Base-by-base conservation (phyloP, 2,113 vertebrate genomes). In the Lanius collurio region DNA sequence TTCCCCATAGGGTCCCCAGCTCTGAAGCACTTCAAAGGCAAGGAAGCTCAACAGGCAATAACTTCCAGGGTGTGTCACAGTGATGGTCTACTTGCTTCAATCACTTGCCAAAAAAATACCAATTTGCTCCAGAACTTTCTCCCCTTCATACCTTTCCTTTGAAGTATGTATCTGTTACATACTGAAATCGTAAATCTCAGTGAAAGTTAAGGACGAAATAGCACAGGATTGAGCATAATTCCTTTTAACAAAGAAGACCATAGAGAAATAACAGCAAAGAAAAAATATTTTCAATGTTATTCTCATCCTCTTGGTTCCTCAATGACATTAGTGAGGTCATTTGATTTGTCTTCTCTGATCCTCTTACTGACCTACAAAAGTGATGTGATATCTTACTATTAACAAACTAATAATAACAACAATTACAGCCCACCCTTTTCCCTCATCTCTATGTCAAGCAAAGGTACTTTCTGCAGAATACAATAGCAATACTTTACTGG, bases 351-450 rank as follows among this genome's bases (percentile, higher is more conserved):
- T 55, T 65, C 33, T 63, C 30, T 44, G 56, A 70, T 82, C 70
- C 28, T 57, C 19, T 46, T 39, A 42, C 27, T 76, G 52, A 57
- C 16, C 52, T 68, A 39, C 0, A n/a, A 60, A 60, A 85, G 15
- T 41, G n/a, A 10, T 53, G 16, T 60, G 49, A 69, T 19, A 49
- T 56, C 52, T 4, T 73, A 47, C 15, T 52, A 24, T 27, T 73
- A 87, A 24, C 10, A 74, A 31, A 21, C 4, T 39, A 55, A 0
- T 17, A 50, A 0, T 44, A 50, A 0, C 20, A 83, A 2, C 9
- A 67, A 59, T 46, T 77, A 55, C 8, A 39, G 14, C 50, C 23
- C 28, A 85, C 27, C 7, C 11, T 90, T 70, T 63, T 71, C 27
- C 30, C 10, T 77, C 19, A 75, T 37, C n/a, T 68, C 21, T 90